Base-by-base conservation (phyloP, 1,140 invertebrate species). In the Tribolium castaneum region DNA sequence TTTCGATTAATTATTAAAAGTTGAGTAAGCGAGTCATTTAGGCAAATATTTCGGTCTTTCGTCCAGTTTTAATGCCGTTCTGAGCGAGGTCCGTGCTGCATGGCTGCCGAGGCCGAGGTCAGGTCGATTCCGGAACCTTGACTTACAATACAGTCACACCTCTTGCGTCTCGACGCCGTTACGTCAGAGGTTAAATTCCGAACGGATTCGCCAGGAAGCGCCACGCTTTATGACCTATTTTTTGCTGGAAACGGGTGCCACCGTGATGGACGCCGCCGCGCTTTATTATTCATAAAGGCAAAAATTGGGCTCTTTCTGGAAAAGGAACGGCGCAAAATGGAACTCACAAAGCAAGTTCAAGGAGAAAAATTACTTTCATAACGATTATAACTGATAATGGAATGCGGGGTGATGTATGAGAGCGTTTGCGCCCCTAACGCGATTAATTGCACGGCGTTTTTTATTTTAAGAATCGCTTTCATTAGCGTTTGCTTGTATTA, bases 51-150 rank as follows among this genome's bases (percentile, higher is more conserved):
- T 9, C 39, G 6, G 35, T n/a, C n/a, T n/a, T n/a, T n/a, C n/a
- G n/a, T n/a, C n/a, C n/a, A n/a, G n/a, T n/a, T n/a, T n/a, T n/a
- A n/a, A 19, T 66, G 59, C 35, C 59, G 45, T 66, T 66, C 59
- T 66, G 59, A 45, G 12, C 16, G 54, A 13, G 34, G 59, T 66
- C 59, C 59, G 59, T 66, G 59, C 59, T 66, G 59, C 59, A 66
- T 66, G 59, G 59, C n/a, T 13, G 59, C 25, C 30, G 30, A 66
- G 59, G 59, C 59, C 59, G 59, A 66, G 59, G 59, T 66, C 59
- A 66, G 59, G 59, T 66, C 59, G 59, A 66, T 66, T 34, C 30
- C 59, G 59, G 12, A 66, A 66, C 59, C 59, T 66, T 66, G 59
- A 66, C 59, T 66, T 66, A 66, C 59, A 66, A 34, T 35, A 30